Conservation (phyloP, 2,888 invertebrate species). For the Cerastis rubricosa region DNA sequence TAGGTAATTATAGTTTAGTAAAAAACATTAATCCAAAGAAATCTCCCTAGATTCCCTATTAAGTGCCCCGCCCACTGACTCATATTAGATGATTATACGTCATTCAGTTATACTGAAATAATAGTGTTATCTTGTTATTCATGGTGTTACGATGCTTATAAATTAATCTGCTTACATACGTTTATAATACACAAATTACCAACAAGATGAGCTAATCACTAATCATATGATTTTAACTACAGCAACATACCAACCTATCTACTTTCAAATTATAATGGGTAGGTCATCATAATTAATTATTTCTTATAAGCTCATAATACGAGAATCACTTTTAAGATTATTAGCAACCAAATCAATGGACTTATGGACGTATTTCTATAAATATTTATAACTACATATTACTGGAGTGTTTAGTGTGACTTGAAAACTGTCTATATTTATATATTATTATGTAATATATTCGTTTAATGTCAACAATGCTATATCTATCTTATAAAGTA, state of each 20-base stretch:
- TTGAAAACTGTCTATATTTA: slow-evolving; percentile 49
- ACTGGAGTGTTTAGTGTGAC: slow-evolving; percentile 54
- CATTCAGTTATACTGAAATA: neutral
- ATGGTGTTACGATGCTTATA: neutral
- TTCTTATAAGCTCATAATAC: slow-evolving; percentile 45
- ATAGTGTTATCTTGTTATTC: slow-evolving; percentile 1
- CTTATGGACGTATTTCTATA: slow-evolving; percentile 61
- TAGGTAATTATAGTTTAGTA: too few species aligned
- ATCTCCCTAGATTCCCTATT: neutral
- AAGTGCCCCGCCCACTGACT: too few species aligned
- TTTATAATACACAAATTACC: slow-evolving; percentile 6
- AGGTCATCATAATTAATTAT: neutral
- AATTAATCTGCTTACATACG: neutral
- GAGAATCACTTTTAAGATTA: slow-evolving; percentile 38
- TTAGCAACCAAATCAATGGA: slow-evolving; percentile 63
- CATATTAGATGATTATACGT: neutral
- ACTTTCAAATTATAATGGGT: neutral
- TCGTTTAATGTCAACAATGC: slow-evolving; percentile 34
- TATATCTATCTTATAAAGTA: slow-evolving; percentile 54
- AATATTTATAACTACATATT: slow-evolving; percentile 45
- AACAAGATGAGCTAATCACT: neutral
- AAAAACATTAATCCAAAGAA: neutral
- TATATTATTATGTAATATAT: slow-evolving; percentile 55
- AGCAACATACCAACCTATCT: neutral
- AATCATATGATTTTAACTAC: neutral